Evolutionary conservation across 2,888 invertebrate species (phyloP).

Genomic region (Euclidia mi): DNA sequence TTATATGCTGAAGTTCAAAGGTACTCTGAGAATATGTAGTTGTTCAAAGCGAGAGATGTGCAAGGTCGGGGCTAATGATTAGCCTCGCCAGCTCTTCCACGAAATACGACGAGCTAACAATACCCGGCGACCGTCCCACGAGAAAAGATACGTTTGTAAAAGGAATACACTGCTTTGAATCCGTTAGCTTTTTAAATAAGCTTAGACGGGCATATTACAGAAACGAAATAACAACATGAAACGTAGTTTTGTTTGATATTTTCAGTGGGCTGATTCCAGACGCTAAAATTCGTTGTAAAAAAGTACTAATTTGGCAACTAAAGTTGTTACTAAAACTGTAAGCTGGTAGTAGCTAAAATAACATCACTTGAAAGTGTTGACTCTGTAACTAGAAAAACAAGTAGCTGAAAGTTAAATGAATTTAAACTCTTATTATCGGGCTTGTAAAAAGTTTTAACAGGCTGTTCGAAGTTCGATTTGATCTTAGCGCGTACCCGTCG

Average conservation of each 20-base stretch:
- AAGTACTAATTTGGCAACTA: background rate
- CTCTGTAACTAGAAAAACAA: conserved; percentile 1
- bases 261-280: no score
- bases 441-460: conserved; percentile 15
- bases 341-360: background rate
- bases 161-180: no score
- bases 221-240: no score
- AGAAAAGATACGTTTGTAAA: no score
- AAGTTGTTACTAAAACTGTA: background rate
- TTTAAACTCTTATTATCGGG: conserved; percentile 39
- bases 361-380: background rate
- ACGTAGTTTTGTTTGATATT: no score
- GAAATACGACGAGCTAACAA: background rate
- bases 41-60: conserved; percentile 6
- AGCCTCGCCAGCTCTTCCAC: no score
- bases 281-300: no score
- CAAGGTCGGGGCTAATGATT: conserved; percentile 1
- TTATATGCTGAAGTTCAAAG: conserved; percentile 32
- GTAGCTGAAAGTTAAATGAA: conserved; percentile 33
- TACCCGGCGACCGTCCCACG: no score
- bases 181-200: no score
- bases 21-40: conserved; percentile 14
- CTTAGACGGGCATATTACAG: no score
- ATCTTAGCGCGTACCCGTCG: background rate
- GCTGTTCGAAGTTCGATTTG: conserved; percentile 2